These are phyloP conservation scores for Tadarida brasiliensis DNA, from an alignment of 2,797 vertebrate genomes.

Conservation along the genomic window DNA sequence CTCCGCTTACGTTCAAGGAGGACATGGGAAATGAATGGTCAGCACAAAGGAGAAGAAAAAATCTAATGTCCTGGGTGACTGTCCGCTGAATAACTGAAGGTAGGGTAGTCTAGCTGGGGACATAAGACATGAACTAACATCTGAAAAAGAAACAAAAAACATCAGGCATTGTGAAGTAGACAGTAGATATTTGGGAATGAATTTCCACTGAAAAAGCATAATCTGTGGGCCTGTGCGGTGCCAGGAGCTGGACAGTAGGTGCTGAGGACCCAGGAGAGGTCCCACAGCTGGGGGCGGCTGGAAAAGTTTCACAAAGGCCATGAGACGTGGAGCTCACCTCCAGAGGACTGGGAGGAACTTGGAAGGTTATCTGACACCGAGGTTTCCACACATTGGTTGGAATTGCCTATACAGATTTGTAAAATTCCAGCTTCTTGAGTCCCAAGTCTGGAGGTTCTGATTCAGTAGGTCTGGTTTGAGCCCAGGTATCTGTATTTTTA, in stretches of 20 bases:
- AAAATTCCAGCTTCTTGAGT: background rate
- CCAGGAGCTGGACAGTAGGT: background rate
- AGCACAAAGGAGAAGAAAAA: background rate
- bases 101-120: background rate
- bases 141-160: background rate
- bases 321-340: background rate
- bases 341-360: background rate
- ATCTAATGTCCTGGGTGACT: background rate
- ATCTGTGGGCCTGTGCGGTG: accelerated
- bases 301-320: background rate
- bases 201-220: background rate
- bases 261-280: background rate
- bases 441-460: background rate
- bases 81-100: background rate
- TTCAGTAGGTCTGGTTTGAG: background rate
- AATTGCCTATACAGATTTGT: background rate
- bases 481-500: background rate
- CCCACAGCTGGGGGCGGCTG: background rate
- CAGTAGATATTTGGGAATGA: background rate
- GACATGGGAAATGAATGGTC: background rate
- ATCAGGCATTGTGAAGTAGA: background rate
- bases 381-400: background rate
- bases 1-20: background rate
- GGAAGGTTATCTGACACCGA: background rate
- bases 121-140: background rate